phyloP scores from a whole-genome alignment of 2,888 invertebrate species.

The Dioctria rufipes region DNA sequence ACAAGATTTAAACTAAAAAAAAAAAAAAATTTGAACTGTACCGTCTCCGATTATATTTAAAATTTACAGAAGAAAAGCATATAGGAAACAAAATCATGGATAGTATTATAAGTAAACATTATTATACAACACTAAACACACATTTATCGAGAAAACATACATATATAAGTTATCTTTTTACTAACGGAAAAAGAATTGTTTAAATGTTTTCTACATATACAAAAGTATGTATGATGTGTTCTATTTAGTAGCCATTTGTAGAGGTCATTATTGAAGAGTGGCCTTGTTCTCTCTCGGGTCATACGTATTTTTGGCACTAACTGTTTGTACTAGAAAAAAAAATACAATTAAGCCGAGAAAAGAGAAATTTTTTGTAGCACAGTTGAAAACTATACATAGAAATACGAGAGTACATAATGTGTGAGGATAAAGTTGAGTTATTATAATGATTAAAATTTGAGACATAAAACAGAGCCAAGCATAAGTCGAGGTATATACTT shows the following conservation, averaged over 20 bases:
- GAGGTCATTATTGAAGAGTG: too few species aligned
- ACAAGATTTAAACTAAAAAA: constrained; percentile 26
- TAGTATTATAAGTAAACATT: constrained; percentile 32
- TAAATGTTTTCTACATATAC: background rate
- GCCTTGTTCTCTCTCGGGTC: constrained; percentile 10
- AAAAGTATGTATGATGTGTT: constrained; percentile 1
- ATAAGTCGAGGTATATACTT: background rate
- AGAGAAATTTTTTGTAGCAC: constrained; percentile 25
- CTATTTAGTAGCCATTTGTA: constrained; percentile 29
- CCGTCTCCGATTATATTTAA: constrained; percentile 1
- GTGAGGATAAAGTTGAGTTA: too few species aligned
- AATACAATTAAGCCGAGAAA: constrained; percentile 25
- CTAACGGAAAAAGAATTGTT: background rate
- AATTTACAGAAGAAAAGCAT: background rate
- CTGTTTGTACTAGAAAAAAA: constrained; percentile 28
- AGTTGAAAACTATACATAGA: background rate
- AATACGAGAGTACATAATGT: too few species aligned
- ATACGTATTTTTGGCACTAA: constrained; percentile 38
- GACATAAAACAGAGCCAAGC: too few species aligned
- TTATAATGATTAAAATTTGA: too few species aligned
- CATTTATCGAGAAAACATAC: background rate
- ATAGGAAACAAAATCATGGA: constrained; percentile 2
- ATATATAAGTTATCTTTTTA: constrained; percentile 18
- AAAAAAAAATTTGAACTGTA: background rate
- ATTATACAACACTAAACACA: constrained; percentile 10